Conservation (phyloP, 1,140 invertebrate species). For the Orius insidiosus region DNA sequence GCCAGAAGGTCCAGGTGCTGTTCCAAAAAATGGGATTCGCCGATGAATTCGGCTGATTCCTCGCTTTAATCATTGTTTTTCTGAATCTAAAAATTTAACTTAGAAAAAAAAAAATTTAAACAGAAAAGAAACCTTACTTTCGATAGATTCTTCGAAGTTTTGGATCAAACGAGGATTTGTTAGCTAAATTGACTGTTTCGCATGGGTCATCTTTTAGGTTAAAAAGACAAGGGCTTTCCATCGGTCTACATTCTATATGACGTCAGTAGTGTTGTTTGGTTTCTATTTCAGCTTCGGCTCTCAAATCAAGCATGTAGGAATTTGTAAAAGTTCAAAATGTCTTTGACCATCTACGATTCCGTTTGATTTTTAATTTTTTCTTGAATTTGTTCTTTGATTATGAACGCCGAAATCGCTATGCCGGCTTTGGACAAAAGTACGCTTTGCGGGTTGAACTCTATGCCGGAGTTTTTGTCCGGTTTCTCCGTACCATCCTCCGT, state of each 20-base stretch:
- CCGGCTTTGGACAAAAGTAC: constrained; percentile 32
- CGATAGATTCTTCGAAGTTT: constrained; percentile 29
- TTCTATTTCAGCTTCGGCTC: constrained; percentile 27
- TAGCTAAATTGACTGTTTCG: constrained; percentile 49
- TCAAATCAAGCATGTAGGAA: constrained; percentile 25
- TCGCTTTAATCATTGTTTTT: constrained; percentile 28
- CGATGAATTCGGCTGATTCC: constrained; percentile 38
- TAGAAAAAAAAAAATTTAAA: not conserved
- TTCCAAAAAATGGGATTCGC: constrained; percentile 36
- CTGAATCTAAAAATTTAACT: constrained; percentile 18
- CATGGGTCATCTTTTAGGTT: constrained; percentile 58
- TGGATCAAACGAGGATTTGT: constrained; percentile 27
- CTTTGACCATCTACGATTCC: constrained; percentile 1
- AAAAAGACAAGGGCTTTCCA: constrained; percentile 46
- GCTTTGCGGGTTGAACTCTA: constrained; percentile 26
- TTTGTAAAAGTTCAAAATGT: constrained; percentile 22
- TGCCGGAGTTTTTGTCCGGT: constrained; percentile 24
- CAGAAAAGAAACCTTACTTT: constrained; percentile 22
- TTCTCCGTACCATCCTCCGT: constrained; percentile 39
- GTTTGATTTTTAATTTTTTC: constrained; percentile 9
- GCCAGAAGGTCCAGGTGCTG: constrained; percentile 37
- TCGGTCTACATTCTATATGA: constrained; percentile 30
- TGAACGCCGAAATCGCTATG: constrained; percentile 26
- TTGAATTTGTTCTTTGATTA: constrained; percentile 14
- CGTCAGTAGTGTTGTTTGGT: constrained; percentile 20